Conservation (phyloP, 2,888 invertebrate genomes). For the Spilosoma lubricipeda region DNA sequence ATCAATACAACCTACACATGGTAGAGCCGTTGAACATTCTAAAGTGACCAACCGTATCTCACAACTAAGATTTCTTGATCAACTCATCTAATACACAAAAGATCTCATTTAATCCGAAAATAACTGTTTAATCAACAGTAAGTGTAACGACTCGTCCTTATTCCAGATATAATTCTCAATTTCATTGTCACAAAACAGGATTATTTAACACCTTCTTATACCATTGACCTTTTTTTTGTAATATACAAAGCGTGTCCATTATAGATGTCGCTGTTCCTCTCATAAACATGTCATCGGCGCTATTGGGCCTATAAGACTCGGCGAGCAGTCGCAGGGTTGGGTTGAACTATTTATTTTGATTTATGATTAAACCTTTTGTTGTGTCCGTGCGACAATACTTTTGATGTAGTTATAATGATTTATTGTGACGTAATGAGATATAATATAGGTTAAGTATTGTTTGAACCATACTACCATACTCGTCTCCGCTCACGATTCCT, state of each 20-base stretch:
- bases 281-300: conserved; percentile 73
- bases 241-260: conserved; percentile 46
- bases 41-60: neutral
- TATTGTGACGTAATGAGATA: neutral
- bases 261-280: conserved; percentile 39
- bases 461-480: neutral
- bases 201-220: conserved; percentile 30
- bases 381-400: conserved; percentile 26
- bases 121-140: neutral
- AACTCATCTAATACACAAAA: conserved; percentile 12
- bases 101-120: conserved; percentile 8
- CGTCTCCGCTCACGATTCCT: neutral
- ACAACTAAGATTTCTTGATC: neutral
- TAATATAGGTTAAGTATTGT: neutral
- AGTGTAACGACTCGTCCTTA: neutral
- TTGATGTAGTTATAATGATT: conserved; percentile 5
- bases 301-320: conserved; percentile 44
- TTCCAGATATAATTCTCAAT: neutral
- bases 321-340: conserved; percentile 29
- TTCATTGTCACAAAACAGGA: conserved; percentile 25
- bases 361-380: conserved; percentile 36
- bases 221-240: conserved; percentile 41
- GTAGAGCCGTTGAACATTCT: neutral
- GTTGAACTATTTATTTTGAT: conserved; percentile 46
- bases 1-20: neutral